A percentile compares a stretch with the other conserved stretches of the same genome.
These are phyloP conservation scores for Oceanodroma tethys DNA, from an alignment of 2,113 vertebrate genomes.

Conservation along the genomic window DNA sequence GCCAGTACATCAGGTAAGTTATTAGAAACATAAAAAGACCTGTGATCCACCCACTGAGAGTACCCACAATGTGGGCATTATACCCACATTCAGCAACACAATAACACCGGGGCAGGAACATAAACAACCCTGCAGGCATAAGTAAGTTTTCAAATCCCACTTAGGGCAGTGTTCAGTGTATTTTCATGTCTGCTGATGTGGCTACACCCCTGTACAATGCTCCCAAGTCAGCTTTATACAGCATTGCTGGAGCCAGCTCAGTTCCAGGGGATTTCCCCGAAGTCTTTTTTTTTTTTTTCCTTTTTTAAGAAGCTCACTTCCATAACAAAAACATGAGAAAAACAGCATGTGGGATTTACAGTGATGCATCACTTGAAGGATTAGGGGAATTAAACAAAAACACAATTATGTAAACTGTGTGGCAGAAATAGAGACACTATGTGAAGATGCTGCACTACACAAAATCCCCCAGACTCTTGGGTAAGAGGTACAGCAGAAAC, in stretches of 20 bases:
- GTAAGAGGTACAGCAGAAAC: not conserved
- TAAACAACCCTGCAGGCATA: not conserved
- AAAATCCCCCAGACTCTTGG: not conserved
- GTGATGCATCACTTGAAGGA: not conserved
- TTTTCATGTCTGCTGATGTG: accelerated
- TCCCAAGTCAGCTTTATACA: not conserved
- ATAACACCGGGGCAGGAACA: not conserved
- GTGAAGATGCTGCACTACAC: not conserved
- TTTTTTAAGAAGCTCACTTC: not conserved
- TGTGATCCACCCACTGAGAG: not conserved
- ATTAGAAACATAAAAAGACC: not conserved
- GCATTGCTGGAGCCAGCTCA: not conserved
- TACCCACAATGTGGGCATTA: not conserved
- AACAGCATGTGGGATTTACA: not conserved
- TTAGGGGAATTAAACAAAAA: not conserved
- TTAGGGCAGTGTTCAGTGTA: accelerated
- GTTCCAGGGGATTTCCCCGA: not conserved
- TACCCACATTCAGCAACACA: not conserved
- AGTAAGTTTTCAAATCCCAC: not conserved
- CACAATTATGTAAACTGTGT: not conserved
- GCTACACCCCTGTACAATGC: not conserved
- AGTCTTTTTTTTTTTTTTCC: not conserved
- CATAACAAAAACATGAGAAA: not conserved
- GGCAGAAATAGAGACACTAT: not conserved
- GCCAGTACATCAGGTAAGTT: not conserved